phyloP scores from a whole-genome alignment of 1,140 invertebrate species.

The Globodera rostochiensis region DNA sequence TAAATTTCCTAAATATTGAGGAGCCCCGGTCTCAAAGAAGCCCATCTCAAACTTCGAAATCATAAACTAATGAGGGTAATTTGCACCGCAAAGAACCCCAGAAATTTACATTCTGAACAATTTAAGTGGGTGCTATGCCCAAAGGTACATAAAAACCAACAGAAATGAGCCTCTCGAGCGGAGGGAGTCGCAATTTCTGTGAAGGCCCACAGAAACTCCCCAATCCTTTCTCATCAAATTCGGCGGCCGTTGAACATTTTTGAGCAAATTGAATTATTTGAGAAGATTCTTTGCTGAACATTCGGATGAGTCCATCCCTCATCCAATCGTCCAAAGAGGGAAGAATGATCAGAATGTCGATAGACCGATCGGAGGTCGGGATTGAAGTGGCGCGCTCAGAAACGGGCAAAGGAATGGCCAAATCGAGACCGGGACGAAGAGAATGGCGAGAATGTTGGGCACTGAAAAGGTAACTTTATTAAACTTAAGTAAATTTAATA shows the following conservation, averaged over 20 bases:
- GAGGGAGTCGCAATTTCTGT: too few species aligned
- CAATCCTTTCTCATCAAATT: not conserved
- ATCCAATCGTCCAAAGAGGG: too few species aligned
- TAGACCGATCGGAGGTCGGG: not conserved
- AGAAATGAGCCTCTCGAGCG: too few species aligned
- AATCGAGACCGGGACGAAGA: slow-evolving; percentile 19
- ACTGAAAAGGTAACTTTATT: not conserved
- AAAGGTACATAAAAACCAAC: too few species aligned
- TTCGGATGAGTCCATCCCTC: too few species aligned
- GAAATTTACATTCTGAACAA: slow-evolving; percentile 4
- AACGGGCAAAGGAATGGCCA: slow-evolving; percentile 8
- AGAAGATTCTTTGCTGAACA: not conserved
- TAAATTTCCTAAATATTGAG: not conserved
- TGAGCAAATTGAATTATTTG: slow-evolving; percentile 5
- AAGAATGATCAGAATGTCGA: too few species aligned
- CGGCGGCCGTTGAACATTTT: slow-evolving; percentile 8
- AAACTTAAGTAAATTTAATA: not conserved
- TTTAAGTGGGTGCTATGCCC: too few species aligned
- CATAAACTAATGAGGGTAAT: not conserved
- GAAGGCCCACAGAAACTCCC: too few species aligned
- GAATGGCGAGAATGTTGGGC: slow-evolving; percentile 21
- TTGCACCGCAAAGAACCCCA: not conserved
- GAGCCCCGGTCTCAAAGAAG: too few species aligned
- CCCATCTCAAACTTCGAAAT: too few species aligned
- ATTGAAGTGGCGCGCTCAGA: not conserved